phyloP scores from a whole-genome alignment of 2,113 vertebrate genomes.

The Chaenogobius annularis region DNA sequence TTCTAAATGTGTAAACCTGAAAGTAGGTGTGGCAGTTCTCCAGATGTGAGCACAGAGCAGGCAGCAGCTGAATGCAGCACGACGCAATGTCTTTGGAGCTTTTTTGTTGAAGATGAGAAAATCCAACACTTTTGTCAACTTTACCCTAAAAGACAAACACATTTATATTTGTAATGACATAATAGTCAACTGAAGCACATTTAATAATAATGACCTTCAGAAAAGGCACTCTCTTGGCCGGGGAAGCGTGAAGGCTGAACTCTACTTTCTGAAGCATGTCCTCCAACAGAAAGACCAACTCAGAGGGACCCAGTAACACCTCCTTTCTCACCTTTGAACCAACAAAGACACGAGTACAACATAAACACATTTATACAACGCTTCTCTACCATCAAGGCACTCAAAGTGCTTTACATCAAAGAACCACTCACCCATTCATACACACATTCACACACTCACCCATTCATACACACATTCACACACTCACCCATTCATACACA shows the following conservation, averaged over 20 bases:
- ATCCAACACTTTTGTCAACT: slow-evolving; percentile 81
- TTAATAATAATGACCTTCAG: slow-evolving; percentile 77
- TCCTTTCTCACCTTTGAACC: slow-evolving; percentile 81
- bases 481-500: no score
- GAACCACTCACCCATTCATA: no score
- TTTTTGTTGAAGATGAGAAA: slow-evolving; percentile 89
- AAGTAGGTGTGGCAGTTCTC: slow-evolving; percentile 97
- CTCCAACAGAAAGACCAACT: slow-evolving; percentile 91
- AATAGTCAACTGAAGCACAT: not conserved
- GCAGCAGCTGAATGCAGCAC: slow-evolving; percentile 80
- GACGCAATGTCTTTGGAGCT: slow-evolving; percentile 80
- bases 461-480: no score
- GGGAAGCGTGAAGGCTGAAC: slow-evolving; percentile 76
- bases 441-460: no score
- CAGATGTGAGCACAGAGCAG: slow-evolving; percentile 88
- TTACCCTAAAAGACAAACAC: slow-evolving; percentile 71
- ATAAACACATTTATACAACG: no score
- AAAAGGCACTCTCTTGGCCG: slow-evolving; percentile 82
- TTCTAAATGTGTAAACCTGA: slow-evolving; percentile 77
- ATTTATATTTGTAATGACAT: not conserved
- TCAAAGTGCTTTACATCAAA: no score
- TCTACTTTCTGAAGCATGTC: slow-evolving; percentile 91
- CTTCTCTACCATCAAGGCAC: no score
- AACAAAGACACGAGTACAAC: not conserved
- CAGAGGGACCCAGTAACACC: slow-evolving; percentile 87